Percentiles rank a stretch among this genome's conserved stretches.
Conservation (phyloP, 2,797 vertebrate species). For the Falco concolor region DNA sequence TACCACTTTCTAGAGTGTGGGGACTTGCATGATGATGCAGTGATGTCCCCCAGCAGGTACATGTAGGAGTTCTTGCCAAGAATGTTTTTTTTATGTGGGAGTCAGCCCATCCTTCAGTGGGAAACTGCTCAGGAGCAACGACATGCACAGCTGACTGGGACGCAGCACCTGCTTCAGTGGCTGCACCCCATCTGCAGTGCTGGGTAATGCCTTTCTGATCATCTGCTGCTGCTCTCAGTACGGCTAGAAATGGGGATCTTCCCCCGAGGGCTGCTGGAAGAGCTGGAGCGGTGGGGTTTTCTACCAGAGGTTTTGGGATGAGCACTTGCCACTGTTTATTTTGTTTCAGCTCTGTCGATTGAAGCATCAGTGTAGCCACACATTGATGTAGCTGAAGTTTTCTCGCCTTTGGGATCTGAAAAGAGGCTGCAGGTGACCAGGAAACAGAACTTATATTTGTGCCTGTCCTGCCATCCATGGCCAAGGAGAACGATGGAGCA, state of each 20-base stretch:
- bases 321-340: background rate
- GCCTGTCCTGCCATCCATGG: background rate
- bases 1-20: accelerated
- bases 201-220: background rate
- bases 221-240: background rate
- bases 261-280: background rate
- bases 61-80: background rate
- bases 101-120: background rate
- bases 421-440: background rate
- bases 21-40: accelerated
- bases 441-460: background rate
- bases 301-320: background rate
- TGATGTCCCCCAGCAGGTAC: background rate
- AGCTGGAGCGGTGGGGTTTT: background rate
- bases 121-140: background rate
- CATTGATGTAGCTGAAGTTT: background rate
- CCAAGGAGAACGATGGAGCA: background rate
- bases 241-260: background rate
- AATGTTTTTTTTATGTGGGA: background rate
- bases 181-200: background rate
- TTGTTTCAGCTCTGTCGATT: background rate
- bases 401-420: background rate
- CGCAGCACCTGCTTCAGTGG: background rate
- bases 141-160: accelerated
- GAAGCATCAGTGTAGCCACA: background rate